These are phyloP conservation scores for Aphodius sticticus DNA, from an alignment of 2,888 invertebrate genomes.

Conservation along the genomic window DNA sequence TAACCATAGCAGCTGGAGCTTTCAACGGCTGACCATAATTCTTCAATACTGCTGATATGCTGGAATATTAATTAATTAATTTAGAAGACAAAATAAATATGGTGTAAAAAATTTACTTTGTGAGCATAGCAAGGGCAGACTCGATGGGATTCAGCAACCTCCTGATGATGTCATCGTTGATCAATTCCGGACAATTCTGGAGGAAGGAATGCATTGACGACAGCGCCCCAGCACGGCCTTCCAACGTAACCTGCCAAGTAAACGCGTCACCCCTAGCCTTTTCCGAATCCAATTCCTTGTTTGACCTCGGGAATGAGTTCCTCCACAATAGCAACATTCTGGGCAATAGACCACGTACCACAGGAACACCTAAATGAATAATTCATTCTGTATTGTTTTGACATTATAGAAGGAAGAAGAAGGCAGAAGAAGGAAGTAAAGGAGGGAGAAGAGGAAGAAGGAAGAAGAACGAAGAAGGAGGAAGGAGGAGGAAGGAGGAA, in stretches of 20 bases:
- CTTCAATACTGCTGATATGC: conserved; percentile 84
- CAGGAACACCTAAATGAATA: conserved; percentile 75
- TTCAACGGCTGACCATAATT: conserved; percentile 92
- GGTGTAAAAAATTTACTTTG: conserved; percentile 73
- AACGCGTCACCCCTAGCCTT: conserved; percentile 96
- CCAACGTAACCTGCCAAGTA: conserved; percentile 98
- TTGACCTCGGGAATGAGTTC: conserved; percentile 96
- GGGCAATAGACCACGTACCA: conserved; percentile 90
- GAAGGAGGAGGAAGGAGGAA: not conserved
- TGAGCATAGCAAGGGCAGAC: conserved; percentile 92
- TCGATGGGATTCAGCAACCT: conserved; percentile 91
- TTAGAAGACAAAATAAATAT: not conserved
- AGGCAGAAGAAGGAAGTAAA: no score
- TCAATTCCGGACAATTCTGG: conserved; percentile 87
- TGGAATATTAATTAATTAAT: conserved; percentile 56
- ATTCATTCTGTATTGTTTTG: not conserved
- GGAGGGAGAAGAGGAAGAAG: not conserved
- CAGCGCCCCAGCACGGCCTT: conserved; percentile 94
- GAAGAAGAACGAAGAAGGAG: not conserved
- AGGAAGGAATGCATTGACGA: conserved; percentile 96
- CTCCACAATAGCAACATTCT: conserved; percentile 95
- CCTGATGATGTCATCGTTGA: conserved; percentile 91
- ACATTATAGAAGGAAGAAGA: no score
- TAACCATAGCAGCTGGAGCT: conserved; percentile 92
- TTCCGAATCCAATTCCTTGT: conserved; percentile 96